These are phyloP conservation scores for Nesidiocoris tenuis DNA, from an alignment of 2,888 invertebrate genomes.

Conservation along the genomic window DNA sequence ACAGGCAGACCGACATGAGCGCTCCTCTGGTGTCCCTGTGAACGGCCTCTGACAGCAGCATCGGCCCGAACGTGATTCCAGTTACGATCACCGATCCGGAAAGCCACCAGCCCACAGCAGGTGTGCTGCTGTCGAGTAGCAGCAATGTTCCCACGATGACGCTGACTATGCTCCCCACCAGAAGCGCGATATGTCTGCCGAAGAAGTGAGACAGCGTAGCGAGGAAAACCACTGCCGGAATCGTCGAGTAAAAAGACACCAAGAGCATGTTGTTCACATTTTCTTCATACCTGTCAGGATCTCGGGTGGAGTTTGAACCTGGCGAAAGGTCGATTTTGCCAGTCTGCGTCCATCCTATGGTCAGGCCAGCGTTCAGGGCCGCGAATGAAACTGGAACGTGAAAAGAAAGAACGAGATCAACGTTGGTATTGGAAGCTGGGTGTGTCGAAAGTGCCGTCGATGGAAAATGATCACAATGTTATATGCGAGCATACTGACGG, in stretches of 20 bases:
- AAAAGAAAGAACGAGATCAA: too few relatives aligned
- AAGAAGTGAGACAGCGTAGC: neutral
- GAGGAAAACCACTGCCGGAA: neutral
- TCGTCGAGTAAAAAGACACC: neutral
- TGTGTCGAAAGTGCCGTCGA: too few relatives aligned
- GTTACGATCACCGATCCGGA: slow-evolving; percentile 7
- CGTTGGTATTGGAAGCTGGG: too few relatives aligned
- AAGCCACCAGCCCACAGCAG: neutral
- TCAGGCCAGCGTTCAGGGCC: slow-evolving; percentile 10
- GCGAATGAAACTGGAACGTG: slow-evolving; percentile 24
- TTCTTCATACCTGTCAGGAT: too few relatives aligned
- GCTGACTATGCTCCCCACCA: slow-evolving; percentile 1
- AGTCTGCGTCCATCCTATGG: neutral
- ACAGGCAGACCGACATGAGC: neutral
- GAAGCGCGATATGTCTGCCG: slow-evolving; percentile 8
- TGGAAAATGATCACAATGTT: too few relatives aligned
- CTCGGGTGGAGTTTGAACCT: too few relatives aligned
- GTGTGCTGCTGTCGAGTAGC: neutral
- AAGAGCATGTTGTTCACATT: too few relatives aligned
- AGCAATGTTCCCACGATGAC: neutral
- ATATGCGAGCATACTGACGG: too few relatives aligned
- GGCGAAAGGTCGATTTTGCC: neutral
- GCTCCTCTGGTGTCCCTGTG: slow-evolving; percentile 3
- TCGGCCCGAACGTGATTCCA: neutral
- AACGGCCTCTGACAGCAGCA: slow-evolving; percentile 20